Conservation (phyloP, 2,113 vertebrate genomes). For the Clupea harengus region DNA sequence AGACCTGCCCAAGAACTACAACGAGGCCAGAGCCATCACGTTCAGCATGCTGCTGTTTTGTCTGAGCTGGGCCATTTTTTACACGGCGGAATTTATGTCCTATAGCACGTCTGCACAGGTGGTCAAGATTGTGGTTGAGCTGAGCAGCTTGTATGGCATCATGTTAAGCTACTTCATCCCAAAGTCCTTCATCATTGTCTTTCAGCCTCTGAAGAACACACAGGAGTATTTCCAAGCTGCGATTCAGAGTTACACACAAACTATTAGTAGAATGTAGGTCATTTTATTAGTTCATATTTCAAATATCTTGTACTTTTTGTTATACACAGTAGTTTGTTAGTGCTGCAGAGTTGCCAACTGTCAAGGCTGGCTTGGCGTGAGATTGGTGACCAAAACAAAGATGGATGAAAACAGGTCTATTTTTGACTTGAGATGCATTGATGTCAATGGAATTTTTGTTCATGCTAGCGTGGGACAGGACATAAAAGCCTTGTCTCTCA, state of each 20-base stretch:
- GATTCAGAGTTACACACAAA: constrained; percentile 80
- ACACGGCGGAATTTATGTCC: constrained; percentile 59
- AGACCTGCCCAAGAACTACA: constrained; percentile 87
- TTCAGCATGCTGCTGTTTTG: constrained; percentile 79
- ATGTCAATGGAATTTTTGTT: too few relatives aligned
- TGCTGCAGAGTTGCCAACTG: too few relatives aligned
- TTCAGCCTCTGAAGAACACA: constrained; percentile 76
- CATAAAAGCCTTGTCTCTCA: too few relatives aligned
- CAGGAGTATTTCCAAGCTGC: constrained; percentile 78
- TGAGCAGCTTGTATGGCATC: constrained; percentile 68
- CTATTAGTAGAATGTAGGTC: constrained; percentile 58
- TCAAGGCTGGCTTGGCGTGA: too few relatives aligned
- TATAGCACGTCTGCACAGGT: constrained; percentile 57
- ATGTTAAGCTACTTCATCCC: constrained; percentile 79
- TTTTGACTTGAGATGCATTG: too few relatives aligned
- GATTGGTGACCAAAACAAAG: too few relatives aligned
- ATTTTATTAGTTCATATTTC: too few relatives aligned
- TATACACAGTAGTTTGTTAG: too few relatives aligned
- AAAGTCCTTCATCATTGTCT: constrained; percentile 77
- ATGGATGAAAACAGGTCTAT: too few relatives aligned
- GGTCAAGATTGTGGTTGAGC: constrained; percentile 53
- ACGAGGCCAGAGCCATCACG: constrained; percentile 83
- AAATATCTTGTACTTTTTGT: too few relatives aligned
- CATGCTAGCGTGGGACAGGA: too few relatives aligned
- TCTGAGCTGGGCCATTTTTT: constrained; percentile 71